Base-by-base conservation (phyloP, 2,888 invertebrate genomes). In the Chromoteleia sp. region DNA sequence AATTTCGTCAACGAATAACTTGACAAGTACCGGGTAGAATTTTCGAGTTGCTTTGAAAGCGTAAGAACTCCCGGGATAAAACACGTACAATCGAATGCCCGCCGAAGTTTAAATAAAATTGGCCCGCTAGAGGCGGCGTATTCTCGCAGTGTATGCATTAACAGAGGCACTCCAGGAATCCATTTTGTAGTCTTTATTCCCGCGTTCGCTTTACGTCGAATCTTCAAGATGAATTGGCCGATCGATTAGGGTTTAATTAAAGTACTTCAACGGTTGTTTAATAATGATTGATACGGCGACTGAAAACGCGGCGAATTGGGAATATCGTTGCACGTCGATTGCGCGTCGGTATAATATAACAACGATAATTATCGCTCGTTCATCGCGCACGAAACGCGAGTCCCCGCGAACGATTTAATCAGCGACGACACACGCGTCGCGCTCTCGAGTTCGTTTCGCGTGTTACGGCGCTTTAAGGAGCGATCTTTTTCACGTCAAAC, bases 341-440 rank as follows among this genome's bases (percentile, higher is more conserved):
- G 86, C 87, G 82, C 85, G 87, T 86, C 85, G 83, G 86, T 86
- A 86, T 86, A 86, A 86, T 85, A 84, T 86, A 88, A 87, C 86
- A 82, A 85, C 85, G 86, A 87, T 88, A 88, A 89, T 88, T 89
- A 50, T 50, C 19, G 25, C 25, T 29, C 12, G 6, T 50, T 25
- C 12, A 88, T 88, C 87, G 83, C 84, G 82, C 83, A 81, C 78
- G 77, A 78, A 80, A 74, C 78, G 84, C 84, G 71, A 82, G 83
- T 86, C 83, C 84, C 84, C 50, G 82, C 82, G 81, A 86, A 85
- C 86, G 86, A 89, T 89, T 88, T 84, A 88, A 89, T 89, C 87
- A 87, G 84, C 84, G 84, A 81, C 41, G 58, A 71, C 48, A 48
- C 45, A 30, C 59, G 14, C 45, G 12, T 48, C 48, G 41, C n/a